Conservation (phyloP, 2,113 vertebrate genomes). For the Albula glossodonta region DNA sequence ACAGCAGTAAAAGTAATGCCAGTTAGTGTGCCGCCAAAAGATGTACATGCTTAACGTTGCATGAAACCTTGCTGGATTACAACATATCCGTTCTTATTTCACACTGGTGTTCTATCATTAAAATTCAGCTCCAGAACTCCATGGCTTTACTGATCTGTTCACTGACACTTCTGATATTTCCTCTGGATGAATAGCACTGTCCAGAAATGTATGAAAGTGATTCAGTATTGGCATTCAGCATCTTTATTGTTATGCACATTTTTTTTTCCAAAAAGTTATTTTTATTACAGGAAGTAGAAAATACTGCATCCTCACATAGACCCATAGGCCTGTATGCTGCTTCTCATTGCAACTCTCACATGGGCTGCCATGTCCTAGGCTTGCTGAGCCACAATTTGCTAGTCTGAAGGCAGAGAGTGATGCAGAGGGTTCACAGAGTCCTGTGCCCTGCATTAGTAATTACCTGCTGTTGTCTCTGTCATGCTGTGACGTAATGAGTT, state of each 20-base stretch:
- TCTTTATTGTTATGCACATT: no score
- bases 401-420: constrained; percentile 5
- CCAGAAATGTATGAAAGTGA: constrained; percentile 29
- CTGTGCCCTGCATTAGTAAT: constrained; percentile 45
- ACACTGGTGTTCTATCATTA: constrained; percentile 64
- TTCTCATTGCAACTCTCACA: background rate
- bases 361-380: background rate
- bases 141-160: constrained; percentile 54
- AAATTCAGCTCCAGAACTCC: constrained; percentile 49
- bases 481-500: constrained; percentile 51
- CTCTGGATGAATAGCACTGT: background rate
- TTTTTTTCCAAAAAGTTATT: no score
- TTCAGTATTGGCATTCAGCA: background rate
- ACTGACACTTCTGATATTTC: constrained; percentile 49
- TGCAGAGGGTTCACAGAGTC: constrained; percentile 23
- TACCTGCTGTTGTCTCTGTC: constrained; percentile 45
- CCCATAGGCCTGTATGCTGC: background rate
- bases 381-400: background rate
- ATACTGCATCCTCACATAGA: background rate
- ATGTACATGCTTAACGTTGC: constrained; percentile 71
- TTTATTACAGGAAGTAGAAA: background rate
- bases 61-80: constrained; percentile 67
- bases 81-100: constrained; percentile 65
- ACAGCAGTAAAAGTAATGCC: constrained; percentile 60
- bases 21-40: constrained; percentile 61